Base-by-base conservation (phyloP, 1,140 invertebrate genomes). In the Fopius arisanus region DNA sequence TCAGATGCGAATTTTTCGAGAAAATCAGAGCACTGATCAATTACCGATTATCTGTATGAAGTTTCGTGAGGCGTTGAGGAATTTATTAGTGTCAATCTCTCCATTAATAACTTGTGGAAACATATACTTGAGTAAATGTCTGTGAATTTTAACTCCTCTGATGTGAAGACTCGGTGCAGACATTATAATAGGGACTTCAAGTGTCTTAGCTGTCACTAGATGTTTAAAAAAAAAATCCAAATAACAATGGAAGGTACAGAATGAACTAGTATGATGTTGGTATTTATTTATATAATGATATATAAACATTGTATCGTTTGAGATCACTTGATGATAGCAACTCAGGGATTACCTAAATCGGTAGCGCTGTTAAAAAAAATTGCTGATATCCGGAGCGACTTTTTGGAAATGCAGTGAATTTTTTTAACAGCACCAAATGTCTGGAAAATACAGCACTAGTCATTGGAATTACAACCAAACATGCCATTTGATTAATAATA, bases 1-100 rank as follows among this genome's bases (percentile, higher is more conserved):
- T n/a, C n/a, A n/a, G n/a, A n/a, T n/a, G 7, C 3, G 7, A 51
- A 51, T 19, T 51, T 2, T 48, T 16, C 16, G 3, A 5, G n/a
- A 16, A 59, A 59, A 23, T n/a, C 14, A 14, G n/a, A n/a, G n/a
- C n/a, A n/a, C n/a, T n/a, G n/a, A 21, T 19, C 63, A 82, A 89
- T 81, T 88, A 93, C 92, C 92, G 76, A 93, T 85, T 74, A 92
- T 82, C 63, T 76, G 78, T n/a, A 93, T 88, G 79, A 92, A 86
- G 78, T 89, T 90, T 71, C 83, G 87, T 28, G 91, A 86, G 66
- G 92, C 91, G 72, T 88, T 85, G 28, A 94, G 83, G 88, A 94
- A 93, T 75, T 89, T 79, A 72, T 83, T 79, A 3, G 92, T 90
- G 78, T 90, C 86, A 77, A 94, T 90, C 87, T 90, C 91, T 43